Percentiles rank a stretch among this genome's conserved stretches.
Evolutionary conservation across 2,888 invertebrate species (phyloP).

Genomic region (Sesia apiformis): DNA sequence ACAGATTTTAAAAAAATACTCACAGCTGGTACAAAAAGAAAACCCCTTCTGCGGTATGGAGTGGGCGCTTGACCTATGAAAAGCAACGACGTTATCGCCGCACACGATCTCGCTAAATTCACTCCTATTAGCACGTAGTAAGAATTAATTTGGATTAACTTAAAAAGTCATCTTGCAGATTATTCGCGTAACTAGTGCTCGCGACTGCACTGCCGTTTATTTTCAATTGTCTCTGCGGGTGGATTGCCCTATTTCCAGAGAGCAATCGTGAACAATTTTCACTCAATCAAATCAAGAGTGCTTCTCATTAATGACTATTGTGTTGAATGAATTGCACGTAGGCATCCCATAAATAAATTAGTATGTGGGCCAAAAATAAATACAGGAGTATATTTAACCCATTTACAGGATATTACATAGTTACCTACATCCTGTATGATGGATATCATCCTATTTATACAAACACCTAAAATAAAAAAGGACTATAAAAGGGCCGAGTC

Average conservation of each 20-base stretch:
- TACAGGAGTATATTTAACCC: no score
- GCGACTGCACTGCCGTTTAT: constrained; percentile 41
- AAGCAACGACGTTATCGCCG: constrained; percentile 24
- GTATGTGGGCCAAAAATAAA: not conserved
- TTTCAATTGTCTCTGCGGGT: constrained; percentile 68
- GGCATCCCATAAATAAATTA: not conserved
- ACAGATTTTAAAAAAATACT: constrained; percentile 67
- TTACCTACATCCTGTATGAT: no score
- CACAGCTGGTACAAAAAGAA: constrained; percentile 55
- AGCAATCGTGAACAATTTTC: constrained; percentile 47
- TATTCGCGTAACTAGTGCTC: constrained; percentile 17
- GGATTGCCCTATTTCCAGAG: constrained; percentile 63
- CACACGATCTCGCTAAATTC: constrained; percentile 21
- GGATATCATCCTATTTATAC: no score
- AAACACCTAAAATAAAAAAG: no score
- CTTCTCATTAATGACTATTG: constrained; percentile 15
- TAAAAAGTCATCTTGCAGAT: constrained; percentile 18
- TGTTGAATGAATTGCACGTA: not conserved
- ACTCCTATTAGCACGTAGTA: constrained; percentile 27
- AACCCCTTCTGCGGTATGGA: constrained; percentile 35
- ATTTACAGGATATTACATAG: no score
- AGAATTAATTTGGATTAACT: constrained; percentile 31
- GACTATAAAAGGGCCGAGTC: no score
- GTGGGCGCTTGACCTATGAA: constrained; percentile 47
- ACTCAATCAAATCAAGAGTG: constrained; percentile 43